These are phyloP conservation scores for Sarcophaga bullata DNA, from an alignment of 1,140 invertebrate genomes.

Conservation along the genomic window DNA sequence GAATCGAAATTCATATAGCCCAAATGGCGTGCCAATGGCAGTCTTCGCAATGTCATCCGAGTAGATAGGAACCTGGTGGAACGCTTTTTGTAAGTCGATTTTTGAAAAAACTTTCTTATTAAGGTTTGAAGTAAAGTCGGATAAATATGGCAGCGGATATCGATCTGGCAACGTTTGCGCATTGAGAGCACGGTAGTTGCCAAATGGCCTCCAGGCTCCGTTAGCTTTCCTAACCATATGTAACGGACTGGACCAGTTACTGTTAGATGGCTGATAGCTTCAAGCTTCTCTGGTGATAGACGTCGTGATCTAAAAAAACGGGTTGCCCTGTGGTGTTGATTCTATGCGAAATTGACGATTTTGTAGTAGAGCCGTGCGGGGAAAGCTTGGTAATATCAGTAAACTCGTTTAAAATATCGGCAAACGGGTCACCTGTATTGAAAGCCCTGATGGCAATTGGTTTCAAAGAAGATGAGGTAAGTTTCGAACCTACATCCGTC, in stretches of 20 bases:
- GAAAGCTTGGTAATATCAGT: neutral
- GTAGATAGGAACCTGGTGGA: slow-evolving; percentile 64
- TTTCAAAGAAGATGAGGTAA: neutral
- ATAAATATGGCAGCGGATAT: slow-evolving; percentile 59
- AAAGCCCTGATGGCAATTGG: neutral
- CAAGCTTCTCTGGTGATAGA: slow-evolving; percentile 2
- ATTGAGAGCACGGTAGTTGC: neutral
- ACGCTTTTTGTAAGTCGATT: slow-evolving; percentile 68
- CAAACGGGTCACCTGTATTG: neutral
- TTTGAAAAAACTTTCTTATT: slow-evolving; percentile 46
- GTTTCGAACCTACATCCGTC: neutral
- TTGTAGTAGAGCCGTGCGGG: slow-evolving; percentile 10
- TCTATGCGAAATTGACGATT: slow-evolving; percentile 29
- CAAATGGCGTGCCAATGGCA: neutral
- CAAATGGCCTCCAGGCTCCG: neutral
- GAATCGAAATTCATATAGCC: neutral
- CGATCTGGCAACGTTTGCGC: neutral
- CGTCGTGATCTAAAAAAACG: neutral
- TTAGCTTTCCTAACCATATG: slow-evolving; percentile 52
- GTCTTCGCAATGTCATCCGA: slow-evolving; percentile 47
- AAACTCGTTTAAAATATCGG: slow-evolving; percentile 15
- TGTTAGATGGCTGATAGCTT: slow-evolving; percentile 28
- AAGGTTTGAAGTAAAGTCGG: slow-evolving; percentile 48
- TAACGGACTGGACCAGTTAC: slow-evolving; percentile 56
- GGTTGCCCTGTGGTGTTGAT: slow-evolving; percentile 22